Evolutionary conservation across 2,888 invertebrate species (phyloP).

Genomic region (Epistrophella euchroma): DNA sequence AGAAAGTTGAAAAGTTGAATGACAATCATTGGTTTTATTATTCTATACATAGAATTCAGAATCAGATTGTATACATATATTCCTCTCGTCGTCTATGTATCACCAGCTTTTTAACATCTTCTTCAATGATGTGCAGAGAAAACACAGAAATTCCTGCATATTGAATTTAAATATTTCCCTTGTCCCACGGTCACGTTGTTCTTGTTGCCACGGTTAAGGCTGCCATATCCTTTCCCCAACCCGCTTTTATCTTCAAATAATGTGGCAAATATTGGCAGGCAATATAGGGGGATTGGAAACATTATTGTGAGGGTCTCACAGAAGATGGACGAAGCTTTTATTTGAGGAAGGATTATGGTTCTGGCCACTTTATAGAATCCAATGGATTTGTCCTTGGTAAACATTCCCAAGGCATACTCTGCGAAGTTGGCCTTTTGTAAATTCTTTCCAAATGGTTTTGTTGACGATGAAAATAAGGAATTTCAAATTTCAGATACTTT

Average conservation of each 20-base stretch:
- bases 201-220: slow-evolving; percentile 57
- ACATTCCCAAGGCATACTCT: slow-evolving; percentile 67
- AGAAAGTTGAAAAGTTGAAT: slow-evolving; percentile 75
- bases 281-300: slow-evolving; percentile 48
- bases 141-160: slow-evolving; percentile 70
- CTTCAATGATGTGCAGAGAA: slow-evolving; percentile 10
- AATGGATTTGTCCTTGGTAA: slow-evolving; percentile 74
- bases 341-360: slow-evolving; percentile 75
- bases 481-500: slow-evolving; percentile 54
- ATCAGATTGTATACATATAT: slow-evolving; percentile 31
- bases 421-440: slow-evolving; percentile 55
- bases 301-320: slow-evolving; percentile 22
- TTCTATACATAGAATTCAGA: slow-evolving; percentile 16
- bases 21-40: slow-evolving; percentile 72
- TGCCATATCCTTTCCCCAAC: slow-evolving; percentile 1
- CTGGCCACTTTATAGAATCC: slow-evolving; percentile 75
- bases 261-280: slow-evolving; percentile 51
- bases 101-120: slow-evolving; percentile 42
- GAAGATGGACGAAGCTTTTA: slow-evolving; percentile 59
- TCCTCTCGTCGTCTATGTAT: slow-evolving; percentile 19
- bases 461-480: slow-evolving; percentile 48
- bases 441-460: slow-evolving; percentile 24
- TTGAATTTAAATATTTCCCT: slow-evolving; percentile 75
- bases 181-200: slow-evolving; percentile 69
- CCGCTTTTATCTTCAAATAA: background rate